phyloP scores from a whole-genome alignment of 2,113 vertebrate species.

The Etia nguti region DNA sequence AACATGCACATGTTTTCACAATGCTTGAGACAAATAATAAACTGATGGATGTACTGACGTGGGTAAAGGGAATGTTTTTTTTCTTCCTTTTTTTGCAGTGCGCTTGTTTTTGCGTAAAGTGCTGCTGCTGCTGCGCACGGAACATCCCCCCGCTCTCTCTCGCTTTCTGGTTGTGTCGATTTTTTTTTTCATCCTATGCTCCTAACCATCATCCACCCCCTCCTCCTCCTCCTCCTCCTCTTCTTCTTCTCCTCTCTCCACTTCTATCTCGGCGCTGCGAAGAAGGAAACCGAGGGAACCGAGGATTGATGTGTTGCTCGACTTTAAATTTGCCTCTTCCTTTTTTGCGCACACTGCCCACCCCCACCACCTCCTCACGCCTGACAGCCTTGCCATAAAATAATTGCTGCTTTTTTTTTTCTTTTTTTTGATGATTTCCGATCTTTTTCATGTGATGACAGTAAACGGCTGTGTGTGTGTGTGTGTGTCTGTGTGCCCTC shows the following conservation, averaged over 20 bases:
- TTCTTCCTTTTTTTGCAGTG: slow-evolving; percentile 11
- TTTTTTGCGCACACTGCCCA: slow-evolving; percentile 5
- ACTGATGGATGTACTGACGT: neutral
- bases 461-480: slow-evolving; percentile 74
- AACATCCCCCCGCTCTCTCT: slow-evolving; percentile 13
- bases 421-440: neutral
- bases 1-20: neutral
- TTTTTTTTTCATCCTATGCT: slow-evolving; percentile 50
- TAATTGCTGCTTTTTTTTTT: neutral
- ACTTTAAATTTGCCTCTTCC: neutral
- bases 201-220: slow-evolving; percentile 46
- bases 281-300: slow-evolving; percentile 51
- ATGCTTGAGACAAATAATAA: neutral
- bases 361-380: neutral
- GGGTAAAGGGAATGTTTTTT: neutral
- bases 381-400: neutral
- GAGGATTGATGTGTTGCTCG: slow-evolving; percentile 51
- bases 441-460: slow-evolving; percentile 55
- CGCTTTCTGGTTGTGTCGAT: slow-evolving; percentile 33
- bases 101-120: slow-evolving; percentile 39
- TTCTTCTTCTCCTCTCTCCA: slow-evolving; percentile 36
- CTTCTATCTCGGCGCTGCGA: slow-evolving; percentile 63
- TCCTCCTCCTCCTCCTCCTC: slow-evolving; percentile 34
- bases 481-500: slow-evolving; percentile 66
- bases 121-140: slow-evolving; percentile 17